Evolutionary conservation across 2,888 invertebrate species (phyloP), one percentile per base, ranked within the genome.

Genomic region (Holacanthella duospinosa): DNA sequence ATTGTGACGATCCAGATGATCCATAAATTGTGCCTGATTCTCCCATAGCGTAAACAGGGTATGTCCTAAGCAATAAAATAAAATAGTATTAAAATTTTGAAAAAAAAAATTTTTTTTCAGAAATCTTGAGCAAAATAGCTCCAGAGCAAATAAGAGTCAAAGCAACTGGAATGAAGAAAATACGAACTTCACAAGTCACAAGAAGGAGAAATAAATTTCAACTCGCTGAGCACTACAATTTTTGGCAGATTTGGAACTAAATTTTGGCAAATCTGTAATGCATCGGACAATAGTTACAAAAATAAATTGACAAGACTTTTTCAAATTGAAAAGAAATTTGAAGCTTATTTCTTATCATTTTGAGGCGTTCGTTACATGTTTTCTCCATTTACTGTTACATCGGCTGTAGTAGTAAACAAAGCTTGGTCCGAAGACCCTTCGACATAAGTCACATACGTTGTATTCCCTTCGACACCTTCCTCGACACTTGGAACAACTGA

Each of bases 21-120:
- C 80, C 85, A 79, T 80, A 83, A 72, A 83, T 81, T 64, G 82
- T 80, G 26, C 75, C 75, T 70, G 80, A 77, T 73, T 86, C 87
- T 19, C 85, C 86, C 67, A 87, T 86, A 56, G 87, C 85, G 75
- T 88, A 88, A 60, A 88, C 86, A 65, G 88, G 87, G 68, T 77
- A 77, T 21, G 77, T 73, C 74, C 77, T 77, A n/a, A n/a, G n/a
- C n/a, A n/a, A n/a, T n/a, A n/a, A n/a, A n/a, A n/a, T n/a, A n/a
- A 60, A 25, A 29, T 57, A 54, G 6, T n/a, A 53, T 53, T 61
- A 48, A 27, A 16, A 44, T 2, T 26, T 54, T 54, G 26, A 12
- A 54, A 21, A 12, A 9, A 21, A 16, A 57, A 21, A 57, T 57
- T 57, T 21, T 21, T 4, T 16, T n/a, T 9, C 4, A 48, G n/a